A percentile compares a stretch with the other conserved stretches of the same genome.
Evolutionary conservation across 2,113 vertebrate species (phyloP).

Genomic region (Halcyon senegalensis): DNA sequence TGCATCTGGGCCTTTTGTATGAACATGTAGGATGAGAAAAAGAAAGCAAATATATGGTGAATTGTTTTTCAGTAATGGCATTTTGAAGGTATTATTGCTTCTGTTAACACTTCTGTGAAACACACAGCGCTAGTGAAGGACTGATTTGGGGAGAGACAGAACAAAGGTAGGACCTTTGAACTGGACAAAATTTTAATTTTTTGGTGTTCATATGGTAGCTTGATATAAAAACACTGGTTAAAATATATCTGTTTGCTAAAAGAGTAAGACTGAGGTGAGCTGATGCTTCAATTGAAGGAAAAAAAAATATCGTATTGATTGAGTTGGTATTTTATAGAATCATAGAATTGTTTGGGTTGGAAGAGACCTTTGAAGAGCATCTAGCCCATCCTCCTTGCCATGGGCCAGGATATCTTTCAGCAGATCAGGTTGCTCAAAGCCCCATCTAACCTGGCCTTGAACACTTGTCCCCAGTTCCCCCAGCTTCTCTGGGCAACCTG

Average conservation of each 20-base stretch:
- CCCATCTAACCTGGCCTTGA: background rate
- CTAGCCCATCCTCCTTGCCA: background rate
- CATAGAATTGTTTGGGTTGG: background rate
- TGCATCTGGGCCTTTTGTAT: slow-evolving; percentile 1
- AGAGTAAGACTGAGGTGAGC: fast-evolving
- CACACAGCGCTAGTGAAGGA: background rate
- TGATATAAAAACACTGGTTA: background rate
- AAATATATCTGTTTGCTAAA: background rate
- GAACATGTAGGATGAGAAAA: background rate
- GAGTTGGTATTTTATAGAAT: background rate
- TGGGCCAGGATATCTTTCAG: background rate
- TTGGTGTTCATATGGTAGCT: background rate
- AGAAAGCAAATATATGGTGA: background rate
- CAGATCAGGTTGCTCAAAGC: background rate
- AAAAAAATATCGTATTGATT: background rate
- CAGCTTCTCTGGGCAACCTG: background rate
- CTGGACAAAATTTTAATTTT: background rate
- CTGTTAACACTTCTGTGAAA: background rate
- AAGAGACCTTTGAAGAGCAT: background rate
- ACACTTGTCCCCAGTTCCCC: background rate
- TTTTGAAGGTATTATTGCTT: background rate
- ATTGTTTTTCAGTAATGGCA: background rate
- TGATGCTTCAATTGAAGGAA: background rate
- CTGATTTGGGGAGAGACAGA: background rate
- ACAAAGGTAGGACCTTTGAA: background rate